A percentile compares a stretch with the other conserved stretches of the same genome.
These are phyloP conservation scores for Lampris incognitus DNA, from an alignment of 2,113 vertebrate genomes.

Conservation along the genomic window DNA sequence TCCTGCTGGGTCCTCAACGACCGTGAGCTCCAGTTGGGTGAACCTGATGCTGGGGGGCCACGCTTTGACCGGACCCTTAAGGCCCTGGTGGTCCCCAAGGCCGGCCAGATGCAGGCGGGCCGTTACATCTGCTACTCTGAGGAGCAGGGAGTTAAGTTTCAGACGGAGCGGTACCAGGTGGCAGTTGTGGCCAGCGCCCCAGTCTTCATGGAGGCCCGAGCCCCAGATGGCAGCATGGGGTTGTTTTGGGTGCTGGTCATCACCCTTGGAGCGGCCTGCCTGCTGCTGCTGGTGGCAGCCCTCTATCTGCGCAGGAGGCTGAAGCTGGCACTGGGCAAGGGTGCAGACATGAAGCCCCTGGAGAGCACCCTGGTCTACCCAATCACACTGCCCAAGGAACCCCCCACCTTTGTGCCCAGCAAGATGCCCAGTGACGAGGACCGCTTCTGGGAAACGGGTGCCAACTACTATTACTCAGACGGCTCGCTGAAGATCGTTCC, in stretches of 20 bases:
- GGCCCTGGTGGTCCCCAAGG: slow-evolving; percentile 86
- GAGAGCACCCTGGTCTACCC: slow-evolving; percentile 96
- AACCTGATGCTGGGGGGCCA: slow-evolving; percentile 67
- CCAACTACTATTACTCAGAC: slow-evolving; percentile 94
- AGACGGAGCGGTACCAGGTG: slow-evolving; percentile 87
- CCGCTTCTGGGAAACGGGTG: slow-evolving; percentile 93
- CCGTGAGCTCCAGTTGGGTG: slow-evolving; percentile 79
- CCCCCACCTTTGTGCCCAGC: slow-evolving; percentile 89
- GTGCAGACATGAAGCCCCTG: slow-evolving; percentile 86
- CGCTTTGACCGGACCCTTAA: slow-evolving; percentile 85
- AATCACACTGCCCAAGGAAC: slow-evolving; percentile 92
- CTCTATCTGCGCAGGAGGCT: slow-evolving; percentile 90
- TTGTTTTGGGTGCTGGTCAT: slow-evolving; percentile 93
- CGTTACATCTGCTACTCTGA: slow-evolving; percentile 90
- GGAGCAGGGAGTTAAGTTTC: slow-evolving; percentile 87
- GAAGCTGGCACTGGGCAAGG: slow-evolving; percentile 89
- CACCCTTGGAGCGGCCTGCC: slow-evolving; percentile 87
- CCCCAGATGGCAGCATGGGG: slow-evolving; percentile 89
- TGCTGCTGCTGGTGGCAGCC: slow-evolving; percentile 87
- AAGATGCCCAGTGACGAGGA: slow-evolving; percentile 87
- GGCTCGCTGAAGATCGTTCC: slow-evolving; percentile 97
- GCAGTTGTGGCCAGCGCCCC: slow-evolving; percentile 84
- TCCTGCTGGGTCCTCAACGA: slow-evolving; percentile 90
- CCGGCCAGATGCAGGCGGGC: slow-evolving; percentile 83
- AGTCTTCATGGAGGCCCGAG: slow-evolving; percentile 87